These are phyloP conservation scores for Stichodactyla mertensii DNA, from an alignment of 64 coral and sea anemone genomes.

Conservation along the genomic window DNA sequence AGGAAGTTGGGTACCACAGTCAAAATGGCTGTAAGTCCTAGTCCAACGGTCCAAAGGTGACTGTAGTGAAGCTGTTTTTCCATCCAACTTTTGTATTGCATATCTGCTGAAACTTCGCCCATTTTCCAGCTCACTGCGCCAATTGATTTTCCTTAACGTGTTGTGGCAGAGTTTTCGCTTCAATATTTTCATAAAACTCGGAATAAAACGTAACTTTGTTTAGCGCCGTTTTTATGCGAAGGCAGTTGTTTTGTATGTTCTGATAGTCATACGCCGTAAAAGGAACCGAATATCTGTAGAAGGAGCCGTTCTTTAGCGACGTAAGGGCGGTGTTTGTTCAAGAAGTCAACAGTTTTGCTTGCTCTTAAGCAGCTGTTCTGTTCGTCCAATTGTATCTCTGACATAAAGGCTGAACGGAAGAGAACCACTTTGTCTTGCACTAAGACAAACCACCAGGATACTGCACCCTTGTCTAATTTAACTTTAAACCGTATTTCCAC, in stretches of 20 bases:
- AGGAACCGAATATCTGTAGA: not conserved
- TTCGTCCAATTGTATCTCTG: not conserved
- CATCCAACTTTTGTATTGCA: constrained; percentile 36
- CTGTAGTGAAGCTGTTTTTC: constrained; percentile 53
- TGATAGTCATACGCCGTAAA: not conserved
- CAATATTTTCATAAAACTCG: not conserved
- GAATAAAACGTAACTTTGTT: not conserved
- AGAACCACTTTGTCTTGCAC: not conserved
- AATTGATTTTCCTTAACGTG: not conserved
- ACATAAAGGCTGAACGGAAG: not conserved
- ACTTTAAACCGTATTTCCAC: not conserved
- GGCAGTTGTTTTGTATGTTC: not conserved
- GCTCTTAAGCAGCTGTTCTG: not conserved
- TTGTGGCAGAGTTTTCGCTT: no score
- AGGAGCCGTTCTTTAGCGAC: not conserved
- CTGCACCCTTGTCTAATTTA: not conserved
- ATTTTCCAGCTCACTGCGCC: not conserved
- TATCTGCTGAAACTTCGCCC: not conserved
- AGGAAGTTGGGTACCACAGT: constrained; percentile 38
- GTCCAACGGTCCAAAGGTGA: constrained; percentile 39
- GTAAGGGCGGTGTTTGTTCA: not conserved
- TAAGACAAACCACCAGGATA: not conserved
- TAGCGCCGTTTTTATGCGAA: not conserved
- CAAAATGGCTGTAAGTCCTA: constrained; percentile 8
- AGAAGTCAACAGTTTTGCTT: constrained; percentile 8